Evolutionary conservation across 2,888 invertebrate genomes (phyloP), one percentile per base, ranked within the genome.

Genomic region (Dryocosmus kuriphilus): DNA sequence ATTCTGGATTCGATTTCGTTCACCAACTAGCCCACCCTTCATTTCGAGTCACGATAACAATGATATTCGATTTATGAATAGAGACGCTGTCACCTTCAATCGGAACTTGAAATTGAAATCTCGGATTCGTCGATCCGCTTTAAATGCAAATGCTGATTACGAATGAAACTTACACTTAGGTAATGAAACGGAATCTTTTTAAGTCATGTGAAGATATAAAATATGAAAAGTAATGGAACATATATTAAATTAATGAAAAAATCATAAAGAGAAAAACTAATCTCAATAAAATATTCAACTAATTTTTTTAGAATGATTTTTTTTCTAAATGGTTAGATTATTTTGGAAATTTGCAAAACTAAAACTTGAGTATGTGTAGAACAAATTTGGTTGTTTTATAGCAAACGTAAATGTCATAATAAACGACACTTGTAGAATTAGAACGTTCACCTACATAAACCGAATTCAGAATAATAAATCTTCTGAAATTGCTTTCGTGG

Each of bases 41-140:
- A 60, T 60, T 60, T 60, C 24, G 16, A 60, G 27, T 27, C 24
- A 27, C 57, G 82, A 83, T 82, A 84, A 80, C 81, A 77, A 76
- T 75, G 77, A 78, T 77, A 80, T 77, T 80, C 79, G 81, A 81
- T 82, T 80, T 78, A 78, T 60, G 41, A 41, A 74, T 65, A 57
- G 46, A 63, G 60, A 65, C 41, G 55, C 62, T 30, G 30, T 57
- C 51, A 35, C 38, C 2, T 60, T 74, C 32, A 46, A 22, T n/a
- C n/a, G 32, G 41, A 78, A 78, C 63, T 75, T 75, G 75, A 75
- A 78, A 78, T 75, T 75, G 78, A 75, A 78, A 67, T 67, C 67
- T 11, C n/a, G 24, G 61, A 24, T 24, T 55, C 1, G 35, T 19
- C 9, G 30, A 35, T 71, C 46, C 41, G 0, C 55, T 55, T 55